A percentile compares a stretch with the other conserved stretches of the same genome.
phyloP scores from a whole-genome alignment of 2,797 vertebrate genomes.

The Neoniphon sammara region DNA sequence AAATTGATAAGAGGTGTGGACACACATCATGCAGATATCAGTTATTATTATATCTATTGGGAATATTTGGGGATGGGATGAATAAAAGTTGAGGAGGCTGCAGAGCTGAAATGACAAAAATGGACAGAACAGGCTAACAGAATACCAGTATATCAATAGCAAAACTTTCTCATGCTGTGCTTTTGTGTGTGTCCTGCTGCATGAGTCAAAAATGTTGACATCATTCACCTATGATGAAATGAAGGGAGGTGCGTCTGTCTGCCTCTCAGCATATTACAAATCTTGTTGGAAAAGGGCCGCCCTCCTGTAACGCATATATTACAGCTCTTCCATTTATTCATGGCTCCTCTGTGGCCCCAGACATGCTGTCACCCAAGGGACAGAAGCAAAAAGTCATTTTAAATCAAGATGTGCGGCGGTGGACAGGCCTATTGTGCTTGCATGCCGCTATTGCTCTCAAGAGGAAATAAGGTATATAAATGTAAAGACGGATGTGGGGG shows the following conservation, averaged over 20 bases:
- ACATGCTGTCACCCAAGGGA: constrained; percentile 26
- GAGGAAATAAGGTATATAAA: constrained; percentile 26
- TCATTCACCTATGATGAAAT: background rate
- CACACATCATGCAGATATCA: constrained; percentile 4
- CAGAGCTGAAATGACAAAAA: background rate
- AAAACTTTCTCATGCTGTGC: background rate
- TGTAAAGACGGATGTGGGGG: constrained; percentile 3
- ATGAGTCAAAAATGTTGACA: constrained; percentile 26
- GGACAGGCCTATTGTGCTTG: constrained; percentile 6
- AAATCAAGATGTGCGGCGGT: constrained; percentile 11
- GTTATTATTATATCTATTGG: constrained; percentile 10
- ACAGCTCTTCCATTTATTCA: constrained; percentile 52
- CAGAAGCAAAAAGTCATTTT: constrained; percentile 36
- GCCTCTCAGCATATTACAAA: constrained; percentile 16
- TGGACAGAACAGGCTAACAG: background rate
- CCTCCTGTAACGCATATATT: constrained; percentile 30
- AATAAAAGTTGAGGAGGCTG: background rate
- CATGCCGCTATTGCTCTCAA: background rate
- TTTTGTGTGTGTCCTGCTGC: background rate
- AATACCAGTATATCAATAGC: no score
- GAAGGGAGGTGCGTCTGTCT: constrained; percentile 14
- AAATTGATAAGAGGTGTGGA: background rate
- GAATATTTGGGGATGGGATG: background rate
- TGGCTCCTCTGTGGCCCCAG: constrained; percentile 26
- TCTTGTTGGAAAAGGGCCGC: constrained; percentile 17